Percentiles rank a stretch among this genome's conserved stretches.
Evolutionary conservation across 2,888 invertebrate genomes (phyloP).

Genomic region (Drosophila mulleri): DNA sequence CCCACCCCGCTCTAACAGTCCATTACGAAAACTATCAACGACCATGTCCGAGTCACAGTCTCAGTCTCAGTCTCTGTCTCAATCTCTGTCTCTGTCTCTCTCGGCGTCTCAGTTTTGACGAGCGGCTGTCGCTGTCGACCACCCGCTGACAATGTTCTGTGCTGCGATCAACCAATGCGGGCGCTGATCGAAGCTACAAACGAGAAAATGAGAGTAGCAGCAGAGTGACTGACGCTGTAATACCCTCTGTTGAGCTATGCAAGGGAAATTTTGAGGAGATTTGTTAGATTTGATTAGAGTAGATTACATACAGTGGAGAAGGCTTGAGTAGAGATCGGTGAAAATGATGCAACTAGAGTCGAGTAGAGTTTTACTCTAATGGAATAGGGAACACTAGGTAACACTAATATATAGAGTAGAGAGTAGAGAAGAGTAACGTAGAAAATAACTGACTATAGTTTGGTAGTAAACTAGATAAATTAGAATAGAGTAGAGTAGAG

Average conservation of each 20-base stretch:
- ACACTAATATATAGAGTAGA: too few species aligned
- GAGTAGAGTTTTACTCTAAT: too few species aligned
- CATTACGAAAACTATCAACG: constrained; percentile 48
- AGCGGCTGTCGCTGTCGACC: constrained; percentile 47
- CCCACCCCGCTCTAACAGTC: constrained; percentile 18
- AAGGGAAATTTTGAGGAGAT: too few species aligned
- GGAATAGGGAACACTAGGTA: too few species aligned
- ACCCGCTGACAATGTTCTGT: constrained; percentile 56
- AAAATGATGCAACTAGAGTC: too few species aligned
- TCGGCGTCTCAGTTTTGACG: constrained; percentile 6
- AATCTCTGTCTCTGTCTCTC: constrained; percentile 8
- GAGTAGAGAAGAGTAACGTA: background rate
- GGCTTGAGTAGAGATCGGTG: background rate
- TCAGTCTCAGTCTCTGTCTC: background rate
- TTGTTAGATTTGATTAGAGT: too few species aligned
- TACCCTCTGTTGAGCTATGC: constrained; percentile 10
- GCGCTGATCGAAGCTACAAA: constrained; percentile 29
- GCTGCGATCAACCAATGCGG: constrained; percentile 55
- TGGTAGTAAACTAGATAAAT: too few species aligned
- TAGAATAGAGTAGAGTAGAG: background rate
- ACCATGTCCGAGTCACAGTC: constrained; percentile 28
- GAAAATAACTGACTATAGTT: background rate
- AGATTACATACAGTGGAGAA: too few species aligned
- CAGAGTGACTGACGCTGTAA: background rate
- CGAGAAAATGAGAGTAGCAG: background rate